These are phyloP conservation scores for Listronotus bonariensis DNA, from an alignment of 1,140 invertebrate genomes.

Conservation along the genomic window DNA sequence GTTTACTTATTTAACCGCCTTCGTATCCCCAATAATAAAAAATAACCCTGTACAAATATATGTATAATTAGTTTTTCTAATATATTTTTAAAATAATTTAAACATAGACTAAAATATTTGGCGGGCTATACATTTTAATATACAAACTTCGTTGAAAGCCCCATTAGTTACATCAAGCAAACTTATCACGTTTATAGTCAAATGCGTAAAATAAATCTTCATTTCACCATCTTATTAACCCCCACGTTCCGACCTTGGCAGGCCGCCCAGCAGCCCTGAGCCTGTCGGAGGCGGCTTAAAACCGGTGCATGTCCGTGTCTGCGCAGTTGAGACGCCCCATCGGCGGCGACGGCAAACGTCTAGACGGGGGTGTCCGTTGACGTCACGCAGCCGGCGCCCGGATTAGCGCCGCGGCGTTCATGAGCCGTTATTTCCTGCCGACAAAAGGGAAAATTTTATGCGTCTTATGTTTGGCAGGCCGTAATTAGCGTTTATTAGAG, in stretches of 20 bases:
- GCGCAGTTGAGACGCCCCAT: conserved; percentile 41
- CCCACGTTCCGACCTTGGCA: conserved; percentile 20
- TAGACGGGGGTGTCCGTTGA: conserved; percentile 43
- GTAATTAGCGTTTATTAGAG: conserved; percentile 1
- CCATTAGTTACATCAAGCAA: too few relatives aligned
- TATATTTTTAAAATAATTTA: too few relatives aligned
- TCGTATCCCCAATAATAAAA: too few relatives aligned
- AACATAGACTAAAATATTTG: too few relatives aligned
- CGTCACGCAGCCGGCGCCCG: conserved; percentile 38
- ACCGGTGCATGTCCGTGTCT: conserved; percentile 44
- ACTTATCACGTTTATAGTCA: too few relatives aligned
- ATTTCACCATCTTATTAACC: too few relatives aligned
- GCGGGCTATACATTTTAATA: too few relatives aligned
- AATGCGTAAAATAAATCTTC: too few relatives aligned
- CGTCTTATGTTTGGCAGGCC: conserved; percentile 1
- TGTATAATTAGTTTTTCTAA: too few relatives aligned
- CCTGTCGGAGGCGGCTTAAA: conserved; percentile 10
- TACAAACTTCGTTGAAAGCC: too few relatives aligned
- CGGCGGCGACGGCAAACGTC: conserved; percentile 34
- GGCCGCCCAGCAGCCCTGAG: conserved; percentile 11
- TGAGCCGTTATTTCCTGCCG: conserved; percentile 1
- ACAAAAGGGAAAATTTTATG: conserved; percentile 12
- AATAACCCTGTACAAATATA: too few relatives aligned
- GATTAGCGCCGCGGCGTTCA: conserved; percentile 4
- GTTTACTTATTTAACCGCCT: too few relatives aligned